A percentile compares a stretch with the other conserved stretches of the same genome.
Evolutionary conservation across 2,888 invertebrate species (phyloP).

Genomic region (Uloborus plumipes): DNA sequence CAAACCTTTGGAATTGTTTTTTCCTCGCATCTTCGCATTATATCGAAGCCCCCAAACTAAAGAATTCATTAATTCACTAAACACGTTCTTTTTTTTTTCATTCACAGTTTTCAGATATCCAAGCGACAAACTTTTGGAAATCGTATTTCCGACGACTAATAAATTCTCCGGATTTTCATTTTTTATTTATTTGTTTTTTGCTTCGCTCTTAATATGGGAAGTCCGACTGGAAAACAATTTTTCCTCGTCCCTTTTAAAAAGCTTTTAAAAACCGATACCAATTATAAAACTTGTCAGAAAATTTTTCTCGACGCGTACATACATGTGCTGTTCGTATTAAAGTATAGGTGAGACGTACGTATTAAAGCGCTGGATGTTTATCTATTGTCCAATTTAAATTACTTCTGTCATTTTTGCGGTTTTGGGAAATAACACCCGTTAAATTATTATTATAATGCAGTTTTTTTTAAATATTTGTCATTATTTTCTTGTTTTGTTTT

Average conservation of each 20-base stretch:
- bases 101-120: conserved; percentile 3
- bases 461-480: conserved; percentile 22
- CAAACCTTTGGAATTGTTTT: neutral
- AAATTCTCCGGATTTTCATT: conserved; percentile 23
- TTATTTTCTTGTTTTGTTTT: conserved; percentile 46
- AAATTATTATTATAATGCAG: conserved; percentile 37
- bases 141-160: conserved; percentile 41
- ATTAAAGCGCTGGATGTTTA: conserved; percentile 57
- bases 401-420: conserved; percentile 62
- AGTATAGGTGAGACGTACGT: conserved; percentile 6
- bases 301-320: conserved; percentile 25
- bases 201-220: conserved; percentile 16
- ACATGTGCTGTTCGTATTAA: neutral
- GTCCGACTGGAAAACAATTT: conserved; percentile 53
- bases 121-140: conserved; percentile 24
- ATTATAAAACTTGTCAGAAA: conserved; percentile 63
- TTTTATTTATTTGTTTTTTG: neutral
- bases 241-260: conserved; percentile 21
- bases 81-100: conserved; percentile 15
- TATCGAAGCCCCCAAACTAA: conserved; percentile 15
- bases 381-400: conserved; percentile 64
- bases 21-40: neutral
- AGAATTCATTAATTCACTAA: conserved; percentile 34
- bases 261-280: conserved; percentile 63
- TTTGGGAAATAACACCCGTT: conserved; percentile 51